phyloP scores from a whole-genome alignment of 2,888 invertebrate genomes.

The Anorthoa munda region DNA sequence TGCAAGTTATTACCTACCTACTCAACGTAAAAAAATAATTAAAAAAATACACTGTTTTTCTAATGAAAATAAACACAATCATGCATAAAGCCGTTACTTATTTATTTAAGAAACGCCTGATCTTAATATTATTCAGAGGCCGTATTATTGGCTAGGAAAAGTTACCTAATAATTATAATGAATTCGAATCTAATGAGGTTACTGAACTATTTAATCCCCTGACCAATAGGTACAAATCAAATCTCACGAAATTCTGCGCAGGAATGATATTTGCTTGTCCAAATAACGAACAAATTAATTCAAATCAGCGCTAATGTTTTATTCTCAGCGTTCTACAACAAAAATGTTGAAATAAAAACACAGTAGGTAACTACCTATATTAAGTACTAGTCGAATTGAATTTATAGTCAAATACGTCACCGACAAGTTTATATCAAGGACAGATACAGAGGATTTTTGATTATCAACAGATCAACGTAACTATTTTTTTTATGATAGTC shows the following conservation, averaged over 20 bases:
- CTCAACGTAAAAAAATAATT: no score
- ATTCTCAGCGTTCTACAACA: slow-evolving; percentile 1
- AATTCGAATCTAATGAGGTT: slow-evolving; percentile 24
- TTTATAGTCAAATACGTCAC: slow-evolving; percentile 32
- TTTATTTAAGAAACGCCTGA: neutral
- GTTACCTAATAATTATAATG: slow-evolving; percentile 18
- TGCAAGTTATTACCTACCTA: no score
- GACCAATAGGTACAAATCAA: neutral
- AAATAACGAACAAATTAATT: slow-evolving; percentile 19
- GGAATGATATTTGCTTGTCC: slow-evolving; percentile 34
- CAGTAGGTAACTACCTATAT: neutral
- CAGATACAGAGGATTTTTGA: slow-evolving; percentile 12
- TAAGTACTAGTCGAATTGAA: neutral
- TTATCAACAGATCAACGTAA: neutral
- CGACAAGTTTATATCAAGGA: slow-evolving; percentile 16
- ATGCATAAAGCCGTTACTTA: neutral
- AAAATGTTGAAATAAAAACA: slow-evolving; percentile 4
- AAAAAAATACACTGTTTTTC: no score
- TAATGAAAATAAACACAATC: no score
- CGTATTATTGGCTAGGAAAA: neutral
- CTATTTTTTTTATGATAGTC: neutral
- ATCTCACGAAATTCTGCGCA: slow-evolving; percentile 23
- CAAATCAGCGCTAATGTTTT: slow-evolving; percentile 21
- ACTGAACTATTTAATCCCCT: slow-evolving; percentile 39
- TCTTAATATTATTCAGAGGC: slow-evolving; percentile 4